Evolutionary conservation across 2,888 invertebrate genomes (phyloP).

Genomic region (Carcina quercana): DNA sequence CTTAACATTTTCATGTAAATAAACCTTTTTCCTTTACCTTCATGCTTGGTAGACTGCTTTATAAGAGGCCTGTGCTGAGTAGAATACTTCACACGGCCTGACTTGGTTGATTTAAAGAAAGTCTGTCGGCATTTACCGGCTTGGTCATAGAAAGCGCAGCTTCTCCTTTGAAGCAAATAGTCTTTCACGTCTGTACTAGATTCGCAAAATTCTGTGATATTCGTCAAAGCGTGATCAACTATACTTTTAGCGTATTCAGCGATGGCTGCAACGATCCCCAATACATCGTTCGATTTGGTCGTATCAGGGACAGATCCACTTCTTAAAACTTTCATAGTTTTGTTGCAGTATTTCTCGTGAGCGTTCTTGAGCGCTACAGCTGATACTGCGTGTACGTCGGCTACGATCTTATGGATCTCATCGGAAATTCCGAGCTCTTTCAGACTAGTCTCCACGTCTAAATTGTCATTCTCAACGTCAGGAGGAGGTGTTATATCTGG

Average conservation of each 20-base stretch:
- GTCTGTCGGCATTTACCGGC: constrained; percentile 19
- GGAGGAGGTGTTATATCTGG: constrained; percentile 50
- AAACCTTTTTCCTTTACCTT: not conserved
- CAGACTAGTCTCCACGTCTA: constrained; percentile 10
- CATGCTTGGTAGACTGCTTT: constrained; percentile 28
- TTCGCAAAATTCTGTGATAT: constrained; percentile 40
- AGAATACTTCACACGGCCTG: constrained; percentile 25
- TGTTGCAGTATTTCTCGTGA: constrained; percentile 39
- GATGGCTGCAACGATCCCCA: constrained; percentile 31
- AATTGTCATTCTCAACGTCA: constrained; percentile 3
- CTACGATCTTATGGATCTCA: constrained; percentile 34
- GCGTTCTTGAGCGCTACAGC: constrained; percentile 34
- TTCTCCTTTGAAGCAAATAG: constrained; percentile 21
- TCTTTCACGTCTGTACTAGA: constrained; percentile 29
- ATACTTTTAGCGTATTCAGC: constrained; percentile 28
- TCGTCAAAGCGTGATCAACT: constrained; percentile 28
- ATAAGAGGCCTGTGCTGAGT: constrained; percentile 37
- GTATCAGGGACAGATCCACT: not conserved
- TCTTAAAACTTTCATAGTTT: constrained; percentile 13
- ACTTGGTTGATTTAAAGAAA: constrained; percentile 31
- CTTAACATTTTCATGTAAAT: not conserved
- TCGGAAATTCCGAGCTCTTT: constrained; percentile 33
- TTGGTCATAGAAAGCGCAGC: constrained; percentile 18
- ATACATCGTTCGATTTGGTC: constrained; percentile 21
- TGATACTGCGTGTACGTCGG: constrained; percentile 34